Evolutionary conservation across 2,888 invertebrate genomes (phyloP), one percentile per base, ranked within the genome.

Genomic region (Andrena haemorrhoa): DNA sequence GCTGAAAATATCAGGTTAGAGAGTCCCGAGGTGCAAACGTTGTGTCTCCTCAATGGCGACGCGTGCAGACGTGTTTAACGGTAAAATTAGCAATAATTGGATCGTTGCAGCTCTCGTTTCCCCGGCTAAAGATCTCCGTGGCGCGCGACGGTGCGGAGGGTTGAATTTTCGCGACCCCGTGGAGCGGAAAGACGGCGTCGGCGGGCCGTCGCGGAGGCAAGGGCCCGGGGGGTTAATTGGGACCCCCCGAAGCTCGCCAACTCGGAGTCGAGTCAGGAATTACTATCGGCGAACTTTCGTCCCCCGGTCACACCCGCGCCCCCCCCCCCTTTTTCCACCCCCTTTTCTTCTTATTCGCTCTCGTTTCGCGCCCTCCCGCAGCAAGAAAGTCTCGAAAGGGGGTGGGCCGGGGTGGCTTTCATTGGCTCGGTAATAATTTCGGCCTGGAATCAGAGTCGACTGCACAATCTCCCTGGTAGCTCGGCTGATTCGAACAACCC

Each of bases 221-320:
- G 79, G 69, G 74, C 77, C 82, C 70, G 81, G 74, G 77, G 82
- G 84, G 83, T 88, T 90, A 89, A 90, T 90, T 90, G 90, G 85
- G 84, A 86, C 75, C 75, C 79, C 41, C 65, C 61, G 78, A 53
- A 81, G 70, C 72, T 84, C 80, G 78, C 75, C 71, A 88, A 89
- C 85, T 88, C 86, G 75, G 66, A 86, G 85, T 88, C 84, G 88
- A 87, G 87, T 85, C 89, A 88, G 86, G 86, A 90, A 90, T 89
- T 89, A 87, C 90, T 86, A 84, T 90, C 87, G 82, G 66, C 75
- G 64, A 89, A 89, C 85, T 90, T 87, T 84, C 77, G 41, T 41
- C 53, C 60, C 29, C 63, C 12, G 12, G 41, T 41, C 29, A 51
- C 49, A 60, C 68, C 60, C 56, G 53, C 35, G n/a, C n/a, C n/a